Base-by-base conservation (phyloP, 2,797 vertebrate species). In the Phoeniculus purpureus region DNA sequence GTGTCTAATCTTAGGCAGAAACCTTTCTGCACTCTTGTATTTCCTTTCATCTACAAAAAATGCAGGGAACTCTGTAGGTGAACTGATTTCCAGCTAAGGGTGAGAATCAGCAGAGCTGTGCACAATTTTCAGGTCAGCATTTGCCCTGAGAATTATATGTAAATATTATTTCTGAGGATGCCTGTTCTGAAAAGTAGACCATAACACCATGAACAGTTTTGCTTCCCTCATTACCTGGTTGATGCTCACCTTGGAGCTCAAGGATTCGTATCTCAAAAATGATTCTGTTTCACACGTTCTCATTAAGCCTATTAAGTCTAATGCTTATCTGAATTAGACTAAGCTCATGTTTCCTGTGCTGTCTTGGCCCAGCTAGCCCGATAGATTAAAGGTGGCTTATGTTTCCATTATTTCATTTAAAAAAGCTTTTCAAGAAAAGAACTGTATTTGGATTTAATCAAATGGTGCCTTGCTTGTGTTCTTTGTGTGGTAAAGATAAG, bases 301-400 rank as follows among this genome's bases (percentile, higher is more conserved):
- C 51, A 61, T 82, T 82, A 92, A 93, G 16, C 31, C 43, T 85
- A 37, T 82, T 77, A 80, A 75, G 15, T 12, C n/a, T 65, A 87
- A 75, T 68, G 43, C 32, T 92, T 85, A 71, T 82, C 61, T 76
- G 67, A 89, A 84, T 89, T 74, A 43, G 67, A 37, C 75, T 85
- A 89, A 95, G 70, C 32, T 83, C 23, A 18, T 5, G 0, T 58
- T 75, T 75, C 66, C 43, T 59, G 29, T 81, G 40, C 19, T 72
- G 45, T 75, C 22, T 55, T 72, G 70, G 43, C 31, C 47, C 16
- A 68, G 51, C 43, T 81, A 72, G 62, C 80, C 31, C 45, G 74
- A 20, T 21, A 71, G 13, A 62, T 84, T 79, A 64, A 85, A 59
- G 15, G 12, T 76, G 8, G 6, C 74, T 83, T 75, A n/a, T 67